Conservation (phyloP, 2,797 vertebrate species). For the Pseudomugil gertrudae region DNA sequence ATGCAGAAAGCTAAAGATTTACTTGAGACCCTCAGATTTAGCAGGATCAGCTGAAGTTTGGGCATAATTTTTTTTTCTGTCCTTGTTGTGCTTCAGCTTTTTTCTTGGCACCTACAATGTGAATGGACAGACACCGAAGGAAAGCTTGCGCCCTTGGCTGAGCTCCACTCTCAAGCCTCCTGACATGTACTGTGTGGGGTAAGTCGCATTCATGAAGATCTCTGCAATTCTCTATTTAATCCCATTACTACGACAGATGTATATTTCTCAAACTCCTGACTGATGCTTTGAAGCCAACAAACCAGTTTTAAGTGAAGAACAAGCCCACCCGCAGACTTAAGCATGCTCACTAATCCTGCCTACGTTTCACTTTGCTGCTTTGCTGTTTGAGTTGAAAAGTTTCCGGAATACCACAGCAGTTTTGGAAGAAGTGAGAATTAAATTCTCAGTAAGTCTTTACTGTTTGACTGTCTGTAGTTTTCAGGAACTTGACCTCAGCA, state of each 20-base stretch:
- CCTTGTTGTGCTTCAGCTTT: conserved; percentile 80
- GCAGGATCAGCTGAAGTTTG: conserved; percentile 1
- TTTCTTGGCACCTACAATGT: conserved; percentile 97
- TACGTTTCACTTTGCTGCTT: conserved; percentile 31
- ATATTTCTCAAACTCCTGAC: conserved; percentile 26
- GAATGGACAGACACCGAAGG: conserved; percentile 92
- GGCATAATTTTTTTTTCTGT: conserved; percentile 3
- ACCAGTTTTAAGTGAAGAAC: conserved; percentile 35
- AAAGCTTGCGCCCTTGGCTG: conserved; percentile 90
- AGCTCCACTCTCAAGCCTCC: conserved; percentile 84
- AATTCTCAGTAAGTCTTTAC: conserved; percentile 4
- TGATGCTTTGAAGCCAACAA: conserved; percentile 26
- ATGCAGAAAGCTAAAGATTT: background rate
- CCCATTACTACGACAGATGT: conserved; percentile 31
- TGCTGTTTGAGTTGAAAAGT: conserved; percentile 6
- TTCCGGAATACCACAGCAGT: conserved; percentile 9
- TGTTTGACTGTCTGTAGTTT: conserved; percentile 81
- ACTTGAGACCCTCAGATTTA: background rate
- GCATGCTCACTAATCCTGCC: conserved; percentile 29
- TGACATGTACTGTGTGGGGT: conserved; percentile 96
- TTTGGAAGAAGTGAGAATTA: conserved; percentile 4
- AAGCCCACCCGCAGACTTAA: conserved; percentile 27
- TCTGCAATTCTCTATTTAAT: conserved; percentile 19
- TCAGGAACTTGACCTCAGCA: conserved; percentile 97
- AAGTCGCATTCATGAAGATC: conserved; percentile 45